phyloP scores from a whole-genome alignment of 2,113 vertebrate species.

The Willisornis vidua region DNA sequence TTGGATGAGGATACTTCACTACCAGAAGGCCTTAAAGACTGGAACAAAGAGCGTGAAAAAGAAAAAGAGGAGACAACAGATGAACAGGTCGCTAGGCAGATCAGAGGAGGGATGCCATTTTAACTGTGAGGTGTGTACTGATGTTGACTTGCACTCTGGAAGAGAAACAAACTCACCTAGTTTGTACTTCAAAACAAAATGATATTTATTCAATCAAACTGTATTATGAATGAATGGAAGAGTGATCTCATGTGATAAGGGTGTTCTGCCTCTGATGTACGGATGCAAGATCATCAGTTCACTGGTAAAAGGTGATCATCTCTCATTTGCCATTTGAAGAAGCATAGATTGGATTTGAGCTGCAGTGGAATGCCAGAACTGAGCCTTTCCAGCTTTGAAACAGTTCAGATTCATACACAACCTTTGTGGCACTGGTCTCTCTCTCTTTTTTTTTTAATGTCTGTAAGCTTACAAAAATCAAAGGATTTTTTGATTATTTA shows the following conservation, averaged over 20 bases:
- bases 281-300: not conserved
- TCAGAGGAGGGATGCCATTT: conserved; percentile 82
- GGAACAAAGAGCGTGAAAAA: conserved; percentile 89
- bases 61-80: conserved; percentile 82
- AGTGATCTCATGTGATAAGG: not conserved
- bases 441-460: not conserved
- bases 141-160: conserved; percentile 27
- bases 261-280: not conserved
- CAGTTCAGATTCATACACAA: conserved; percentile 15
- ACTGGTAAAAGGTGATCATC: not conserved
- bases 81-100: conserved; percentile 84
- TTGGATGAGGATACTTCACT: conserved; percentile 93
- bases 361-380: not conserved
- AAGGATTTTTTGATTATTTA: not conserved
- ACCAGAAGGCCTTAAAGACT: conserved; percentile 95
- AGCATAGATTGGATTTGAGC: not conserved
- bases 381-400: not conserved
- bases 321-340: not conserved
- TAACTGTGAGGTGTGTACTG: conserved; percentile 47
- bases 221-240: conserved; percentile 10
- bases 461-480: not conserved
- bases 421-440: not conserved
- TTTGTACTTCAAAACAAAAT: conserved; percentile 18
- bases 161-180: not conserved
- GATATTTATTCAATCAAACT: conserved; percentile 51